Evolutionary conservation across 1,140 invertebrate genomes (phyloP), one percentile per base, ranked within the genome.

Genomic region (Tyrophagus putrescentiae): DNA sequence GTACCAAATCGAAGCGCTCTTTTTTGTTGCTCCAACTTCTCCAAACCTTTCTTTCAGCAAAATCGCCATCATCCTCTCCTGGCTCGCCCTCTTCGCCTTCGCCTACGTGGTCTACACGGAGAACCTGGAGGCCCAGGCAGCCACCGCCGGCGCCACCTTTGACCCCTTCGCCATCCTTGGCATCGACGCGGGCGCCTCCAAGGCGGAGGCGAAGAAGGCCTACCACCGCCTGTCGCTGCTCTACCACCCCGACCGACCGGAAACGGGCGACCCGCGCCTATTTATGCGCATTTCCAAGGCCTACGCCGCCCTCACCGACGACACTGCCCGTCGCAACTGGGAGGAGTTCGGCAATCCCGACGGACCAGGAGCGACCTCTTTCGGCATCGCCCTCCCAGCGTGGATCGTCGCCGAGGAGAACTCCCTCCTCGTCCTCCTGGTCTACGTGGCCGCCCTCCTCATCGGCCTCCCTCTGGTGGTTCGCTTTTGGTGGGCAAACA

Each of bases 381-480:
- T 98, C 80, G 95, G 96, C 64, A 99, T 99, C 72, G 96, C 95
- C 39, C 74, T 99, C 42, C 96, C 96, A 23, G 96, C 94, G 58
- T 99, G 95, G 95, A 96, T 99, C 72, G 90, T 99, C n/a, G 92
- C 97, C 70, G 94, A 96, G 72, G 88, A 98, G 75, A 98, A 99
- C 73, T 95, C 92, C 65, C 81, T 97, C 34, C 96, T 90, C 75
- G 77, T 97, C 6, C 76, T 98, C 36, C 91, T 90, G 16, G 77
- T 95, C 0, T 99, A 99, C 76, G 91, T 83, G 21, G 75, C 97
- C 41, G 84, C 98, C 1, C 98, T 99, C 70, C 98, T 99, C 92
- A 83, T 98, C 53, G 87, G 91, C 57, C 73, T 98, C 65, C 94
- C 94, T 13, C 84, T 86, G 56, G 82, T 83, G 64, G 85, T 98